phyloP scores from a whole-genome alignment of 2,113 vertebrate genomes.

The Irena cyanogastra region DNA sequence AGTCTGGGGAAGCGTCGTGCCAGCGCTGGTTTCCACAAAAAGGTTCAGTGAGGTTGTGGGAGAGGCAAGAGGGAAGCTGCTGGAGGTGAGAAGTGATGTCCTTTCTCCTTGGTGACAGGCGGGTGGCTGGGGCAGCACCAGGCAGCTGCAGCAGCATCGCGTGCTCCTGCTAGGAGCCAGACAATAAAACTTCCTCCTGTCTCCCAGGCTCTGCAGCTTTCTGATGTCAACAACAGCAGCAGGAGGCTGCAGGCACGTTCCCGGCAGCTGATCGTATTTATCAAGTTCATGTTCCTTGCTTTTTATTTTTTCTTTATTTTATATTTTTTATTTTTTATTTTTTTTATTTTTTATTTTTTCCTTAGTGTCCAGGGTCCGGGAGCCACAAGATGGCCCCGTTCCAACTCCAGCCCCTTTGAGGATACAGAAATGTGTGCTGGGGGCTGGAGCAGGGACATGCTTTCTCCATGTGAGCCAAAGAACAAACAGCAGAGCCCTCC shows the following conservation, averaged over 20 bases:
- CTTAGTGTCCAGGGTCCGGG: neutral
- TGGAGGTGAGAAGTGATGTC: neutral
- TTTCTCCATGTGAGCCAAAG: constrained; percentile 53
- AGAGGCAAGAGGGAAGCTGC: neutral
- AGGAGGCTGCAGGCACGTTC: constrained; percentile 47
- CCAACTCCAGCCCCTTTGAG: constrained; percentile 37
- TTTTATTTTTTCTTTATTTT: neutral
- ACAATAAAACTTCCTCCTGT: constrained; percentile 12
- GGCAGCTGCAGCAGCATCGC: neutral
- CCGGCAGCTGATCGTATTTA: constrained; percentile 46
- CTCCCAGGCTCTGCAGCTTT: neutral
- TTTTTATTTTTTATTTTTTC: neutral
- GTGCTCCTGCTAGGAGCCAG: neutral
- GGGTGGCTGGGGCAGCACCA: neutral
- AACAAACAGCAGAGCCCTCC: constrained; percentile 59
- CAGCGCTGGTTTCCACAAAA: accelerated
- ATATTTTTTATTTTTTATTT: neutral
- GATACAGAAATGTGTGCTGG: constrained; percentile 39
- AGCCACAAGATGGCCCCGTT: constrained; percentile 18
- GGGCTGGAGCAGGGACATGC: constrained; percentile 41
- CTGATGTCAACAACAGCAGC: constrained; percentile 55
- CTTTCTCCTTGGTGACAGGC: neutral
- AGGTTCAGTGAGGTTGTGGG: neutral
- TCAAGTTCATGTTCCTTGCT: constrained; percentile 31
- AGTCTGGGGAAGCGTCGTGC: neutral